A percentile compares a stretch with the other conserved stretches of the same genome.
Conservation (phyloP, 2,113 vertebrate species). For the Phyllopteryx taeniolatus region DNA sequence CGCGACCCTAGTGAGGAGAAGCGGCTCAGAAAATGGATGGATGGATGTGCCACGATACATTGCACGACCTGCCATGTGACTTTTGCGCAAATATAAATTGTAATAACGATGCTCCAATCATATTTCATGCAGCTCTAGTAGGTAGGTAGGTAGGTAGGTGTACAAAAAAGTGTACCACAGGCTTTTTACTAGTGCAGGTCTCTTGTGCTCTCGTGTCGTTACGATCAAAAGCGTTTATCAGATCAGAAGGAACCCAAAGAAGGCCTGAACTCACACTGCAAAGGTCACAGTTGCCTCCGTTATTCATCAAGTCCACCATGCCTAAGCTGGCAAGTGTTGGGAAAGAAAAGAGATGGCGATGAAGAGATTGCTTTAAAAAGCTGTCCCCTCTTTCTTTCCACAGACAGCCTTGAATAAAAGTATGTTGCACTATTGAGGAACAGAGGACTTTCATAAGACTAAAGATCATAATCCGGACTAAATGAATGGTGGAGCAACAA, state of each 20-base stretch:
- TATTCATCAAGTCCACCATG: constrained; percentile 57
- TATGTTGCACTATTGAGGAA: constrained; percentile 25
- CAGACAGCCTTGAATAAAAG: constrained; percentile 34
- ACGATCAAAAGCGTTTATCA: constrained; percentile 53
- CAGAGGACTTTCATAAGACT: constrained; percentile 29
- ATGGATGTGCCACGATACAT: too few relatives aligned
- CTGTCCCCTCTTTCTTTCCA: constrained; percentile 23
- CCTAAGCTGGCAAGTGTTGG: constrained; percentile 41
- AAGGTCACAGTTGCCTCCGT: constrained; percentile 61
- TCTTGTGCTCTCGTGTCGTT: constrained; percentile 32
- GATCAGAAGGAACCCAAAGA: constrained; percentile 50
- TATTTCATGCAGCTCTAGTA: not conserved
- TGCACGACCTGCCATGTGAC: too few relatives aligned
- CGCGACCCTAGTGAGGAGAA: too few relatives aligned
- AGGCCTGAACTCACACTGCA: constrained; percentile 50
- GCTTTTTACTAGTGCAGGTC: constrained; percentile 18
- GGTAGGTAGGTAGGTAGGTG: not conserved
- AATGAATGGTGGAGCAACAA: constrained; percentile 20
- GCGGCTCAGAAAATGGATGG: too few relatives aligned
- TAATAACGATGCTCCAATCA: too few relatives aligned
- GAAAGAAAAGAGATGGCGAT: constrained; percentile 35
- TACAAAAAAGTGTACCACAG: constrained; percentile 23
- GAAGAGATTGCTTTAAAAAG: constrained; percentile 46
- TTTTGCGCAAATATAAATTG: too few relatives aligned
- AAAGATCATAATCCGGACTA: constrained; percentile 30